These are phyloP conservation scores for Cyrtonyx montezumae DNA, from an alignment of 2,113 vertebrate species.

Conservation along the genomic window DNA sequence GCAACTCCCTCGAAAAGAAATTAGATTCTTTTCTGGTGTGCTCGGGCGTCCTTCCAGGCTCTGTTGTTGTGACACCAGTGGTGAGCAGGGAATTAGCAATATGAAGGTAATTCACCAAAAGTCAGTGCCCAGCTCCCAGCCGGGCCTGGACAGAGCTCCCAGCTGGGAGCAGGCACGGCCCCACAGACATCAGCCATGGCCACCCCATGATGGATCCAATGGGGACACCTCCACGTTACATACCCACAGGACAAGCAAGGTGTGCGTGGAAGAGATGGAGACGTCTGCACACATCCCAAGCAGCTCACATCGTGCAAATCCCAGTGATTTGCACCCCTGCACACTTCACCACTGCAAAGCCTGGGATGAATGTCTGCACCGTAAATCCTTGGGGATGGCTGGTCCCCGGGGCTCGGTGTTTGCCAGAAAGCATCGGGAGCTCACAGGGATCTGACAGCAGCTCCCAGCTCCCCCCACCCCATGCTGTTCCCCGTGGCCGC, in stretches of 20 bases:
- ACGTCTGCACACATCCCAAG: neutral
- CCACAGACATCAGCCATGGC: accelerated
- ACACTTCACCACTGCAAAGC: neutral
- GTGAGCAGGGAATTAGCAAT: neutral
- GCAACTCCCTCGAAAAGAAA: constrained; percentile 61
- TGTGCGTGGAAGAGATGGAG: neutral
- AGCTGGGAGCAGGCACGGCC: neutral
- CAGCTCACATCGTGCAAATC: neutral
- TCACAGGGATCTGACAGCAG: neutral
- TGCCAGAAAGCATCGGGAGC: constrained; percentile 3
- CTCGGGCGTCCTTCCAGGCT: constrained; percentile 45
- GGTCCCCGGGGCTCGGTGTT: neutral
- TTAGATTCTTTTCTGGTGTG: constrained; percentile 61
- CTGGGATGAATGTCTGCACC: neutral
- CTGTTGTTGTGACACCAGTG: constrained; percentile 49
- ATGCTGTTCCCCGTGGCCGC: neutral
- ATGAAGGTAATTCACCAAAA: constrained; percentile 59
- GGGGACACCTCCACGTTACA: accelerated
- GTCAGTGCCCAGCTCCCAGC: constrained; percentile 35
- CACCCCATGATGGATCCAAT: accelerated
- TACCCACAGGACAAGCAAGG: neutral
- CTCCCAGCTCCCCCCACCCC: neutral
- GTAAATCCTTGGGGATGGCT: neutral
- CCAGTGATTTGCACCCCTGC: neutral
- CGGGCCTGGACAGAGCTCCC: accelerated